A percentile compares a stretch with the other conserved stretches of the same genome.
phyloP scores from a whole-genome alignment of 30 jellyfish, hydroid and myxozoan genomes.

The Cassiopea xamachana region DNA sequence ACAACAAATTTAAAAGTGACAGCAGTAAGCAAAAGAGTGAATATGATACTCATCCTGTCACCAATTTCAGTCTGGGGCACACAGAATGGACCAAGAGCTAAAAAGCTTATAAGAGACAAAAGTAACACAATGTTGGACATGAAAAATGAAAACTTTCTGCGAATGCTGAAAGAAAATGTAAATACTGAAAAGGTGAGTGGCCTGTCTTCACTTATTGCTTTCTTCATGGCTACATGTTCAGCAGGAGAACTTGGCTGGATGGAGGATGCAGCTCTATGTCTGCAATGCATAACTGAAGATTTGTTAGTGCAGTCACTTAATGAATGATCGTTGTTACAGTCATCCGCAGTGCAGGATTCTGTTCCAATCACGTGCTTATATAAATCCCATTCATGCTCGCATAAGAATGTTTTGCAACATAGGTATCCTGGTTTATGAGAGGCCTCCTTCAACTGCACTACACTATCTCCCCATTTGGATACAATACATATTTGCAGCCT shows the following conservation, averaged over 20 bases:
- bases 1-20: slow-evolving; percentile 84
- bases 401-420: slow-evolving; percentile 44
- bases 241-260: neutral
- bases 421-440: slow-evolving; percentile 46
- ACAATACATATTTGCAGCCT: slow-evolving; percentile 70
- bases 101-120: slow-evolving; percentile 67
- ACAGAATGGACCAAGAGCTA: slow-evolving; percentile 80
- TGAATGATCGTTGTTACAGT: slow-evolving; percentile 52
- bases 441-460: slow-evolving; percentile 64
- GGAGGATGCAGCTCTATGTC: neutral
- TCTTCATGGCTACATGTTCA: slow-evolving; percentile 17
- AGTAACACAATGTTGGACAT: slow-evolving; percentile 71
- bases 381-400: slow-evolving; percentile 81
- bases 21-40: slow-evolving; percentile 81
- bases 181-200: slow-evolving; percentile 65
- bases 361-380: slow-evolving; percentile 64
- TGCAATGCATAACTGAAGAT: slow-evolving; percentile 38
- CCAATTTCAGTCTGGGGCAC: slow-evolving; percentile 78
- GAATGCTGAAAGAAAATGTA: slow-evolving; percentile 78
- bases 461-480: slow-evolving; percentile 81
- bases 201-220: slow-evolving; percentile 7
- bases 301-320: neutral
- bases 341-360: slow-evolving; percentile 60
- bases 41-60: slow-evolving; percentile 81
- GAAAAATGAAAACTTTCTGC: slow-evolving; percentile 74